phyloP scores from a whole-genome alignment of 2,797 vertebrate species.

The Periparus ater region DNA sequence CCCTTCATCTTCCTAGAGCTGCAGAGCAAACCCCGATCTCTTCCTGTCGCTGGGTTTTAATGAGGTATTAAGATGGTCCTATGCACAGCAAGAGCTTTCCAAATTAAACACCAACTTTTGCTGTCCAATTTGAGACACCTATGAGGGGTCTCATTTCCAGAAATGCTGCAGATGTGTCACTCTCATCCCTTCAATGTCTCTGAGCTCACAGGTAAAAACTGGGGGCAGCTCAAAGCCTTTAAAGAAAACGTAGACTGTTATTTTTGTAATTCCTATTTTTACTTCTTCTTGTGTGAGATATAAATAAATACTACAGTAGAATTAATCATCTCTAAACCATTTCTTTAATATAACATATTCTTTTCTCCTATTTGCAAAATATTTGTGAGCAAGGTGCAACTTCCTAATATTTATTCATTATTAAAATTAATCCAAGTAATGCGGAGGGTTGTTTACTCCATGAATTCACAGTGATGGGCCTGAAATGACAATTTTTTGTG shows the following conservation, averaged over 20 bases:
- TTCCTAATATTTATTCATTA: not conserved
- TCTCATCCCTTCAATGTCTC: not conserved
- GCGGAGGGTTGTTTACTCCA: not conserved
- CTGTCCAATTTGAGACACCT: not conserved
- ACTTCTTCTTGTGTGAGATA: not conserved
- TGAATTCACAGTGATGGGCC: not conserved
- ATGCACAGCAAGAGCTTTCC: conserved; percentile 18
- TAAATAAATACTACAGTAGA: not conserved
- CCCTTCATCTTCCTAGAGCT: conserved; percentile 22
- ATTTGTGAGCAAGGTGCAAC: not conserved
- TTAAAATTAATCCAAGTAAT: not conserved
- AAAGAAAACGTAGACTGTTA: not conserved
- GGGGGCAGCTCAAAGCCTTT: not conserved
- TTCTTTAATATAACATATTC: not conserved
- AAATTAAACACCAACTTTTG: conserved; percentile 26
- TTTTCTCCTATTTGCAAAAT: not conserved
- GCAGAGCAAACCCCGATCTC: not conserved
- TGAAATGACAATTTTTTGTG: not conserved
- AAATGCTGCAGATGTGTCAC: not conserved
- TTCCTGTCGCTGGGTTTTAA: conserved; percentile 37
- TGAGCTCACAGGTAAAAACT: not conserved
- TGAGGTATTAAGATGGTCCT: conserved; percentile 41
- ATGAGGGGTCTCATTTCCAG: not conserved
- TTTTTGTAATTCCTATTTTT: not conserved
- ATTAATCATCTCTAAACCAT: not conserved